Evolutionary conservation across 2,888 invertebrate species (phyloP).

Genomic region (Timandra comae): DNA sequence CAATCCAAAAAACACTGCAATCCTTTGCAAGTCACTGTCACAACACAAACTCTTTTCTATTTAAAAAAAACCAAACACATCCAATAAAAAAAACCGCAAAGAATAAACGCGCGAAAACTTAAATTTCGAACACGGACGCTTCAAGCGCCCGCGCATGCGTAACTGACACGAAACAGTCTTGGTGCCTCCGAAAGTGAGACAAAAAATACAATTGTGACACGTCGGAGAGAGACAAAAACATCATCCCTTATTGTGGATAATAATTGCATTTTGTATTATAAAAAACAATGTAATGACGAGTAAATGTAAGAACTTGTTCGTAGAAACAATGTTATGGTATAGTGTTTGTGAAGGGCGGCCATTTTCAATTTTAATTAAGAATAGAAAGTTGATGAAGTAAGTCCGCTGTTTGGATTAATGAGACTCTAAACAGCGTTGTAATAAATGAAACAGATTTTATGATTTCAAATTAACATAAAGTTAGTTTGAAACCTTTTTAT

Average conservation of each 20-base stretch:
- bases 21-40: slow-evolving; percentile 49
- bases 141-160: slow-evolving; percentile 58
- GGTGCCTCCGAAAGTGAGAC: slow-evolving; percentile 35
- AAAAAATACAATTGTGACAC: slow-evolving; percentile 21
- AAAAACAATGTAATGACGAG: slow-evolving; percentile 40
- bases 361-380: slow-evolving; percentile 27
- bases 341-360: slow-evolving; percentile 1
- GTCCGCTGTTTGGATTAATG: slow-evolving; percentile 21
- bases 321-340: not conserved
- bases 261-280: slow-evolving; percentile 32
- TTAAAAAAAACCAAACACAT: slow-evolving; percentile 20
- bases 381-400: slow-evolving; percentile 24
- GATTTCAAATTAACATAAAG: slow-evolving; percentile 18
- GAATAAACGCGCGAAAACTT: slow-evolving; percentile 43
- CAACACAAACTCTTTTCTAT: slow-evolving; percentile 15
- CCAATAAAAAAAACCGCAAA: slow-evolving; percentile 25
- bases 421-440: slow-evolving; percentile 19
- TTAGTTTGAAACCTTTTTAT: slow-evolving; percentile 8
- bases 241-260: slow-evolving; percentile 39
- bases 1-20: slow-evolving; percentile 40
- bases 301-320: slow-evolving; percentile 25
- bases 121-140: slow-evolving; percentile 49
- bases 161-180: slow-evolving; percentile 53
- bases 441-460: slow-evolving; percentile 22
- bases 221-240: slow-evolving; percentile 34